Evolutionary conservation across 2,888 invertebrate genomes (phyloP).

Genomic region (Drosophila rellima): DNA sequence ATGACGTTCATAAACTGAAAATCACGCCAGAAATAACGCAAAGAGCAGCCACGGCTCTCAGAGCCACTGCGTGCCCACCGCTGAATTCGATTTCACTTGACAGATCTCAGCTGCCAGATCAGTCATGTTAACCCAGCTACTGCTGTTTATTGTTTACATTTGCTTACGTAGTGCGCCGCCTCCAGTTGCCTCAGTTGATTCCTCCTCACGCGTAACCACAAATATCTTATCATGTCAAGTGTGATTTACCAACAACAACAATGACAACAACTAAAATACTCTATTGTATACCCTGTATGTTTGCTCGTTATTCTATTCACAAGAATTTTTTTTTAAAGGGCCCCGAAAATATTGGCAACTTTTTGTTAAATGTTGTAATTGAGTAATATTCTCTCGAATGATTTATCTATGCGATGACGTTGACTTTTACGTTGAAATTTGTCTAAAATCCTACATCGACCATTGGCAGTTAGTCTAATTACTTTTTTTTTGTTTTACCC

Average conservation of each 20-base stretch:
- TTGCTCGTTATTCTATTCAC: neutral
- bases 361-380: slow-evolving; percentile 3
- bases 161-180: slow-evolving; percentile 39
- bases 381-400: slow-evolving; percentile 11
- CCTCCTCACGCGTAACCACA: slow-evolving; percentile 51
- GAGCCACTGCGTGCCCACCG: no score
- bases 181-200: slow-evolving; percentile 22
- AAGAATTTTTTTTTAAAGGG: slow-evolving; percentile 14
- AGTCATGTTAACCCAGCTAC: slow-evolving; percentile 8
- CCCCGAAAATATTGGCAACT: neutral
- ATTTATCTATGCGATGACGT: slow-evolving; percentile 4
- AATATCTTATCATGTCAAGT: slow-evolving; percentile 42
- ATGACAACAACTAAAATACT: neutral
- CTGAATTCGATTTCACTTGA: neutral
- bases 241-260: slow-evolving; percentile 25
- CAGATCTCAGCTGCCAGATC: neutral
- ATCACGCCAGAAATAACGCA: no score
- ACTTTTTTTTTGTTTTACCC: neutral
- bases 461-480: slow-evolving; percentile 8
- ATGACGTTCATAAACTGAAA: no score
- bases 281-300: slow-evolving; percentile 1
- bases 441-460: slow-evolving; percentile 2
- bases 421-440: slow-evolving; percentile 6
- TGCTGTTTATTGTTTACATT: slow-evolving; percentile 10
- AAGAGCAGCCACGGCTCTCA: no score